phyloP scores from a whole-genome alignment of 2,797 vertebrate genomes.

The Pelochelys cantorii region DNA sequence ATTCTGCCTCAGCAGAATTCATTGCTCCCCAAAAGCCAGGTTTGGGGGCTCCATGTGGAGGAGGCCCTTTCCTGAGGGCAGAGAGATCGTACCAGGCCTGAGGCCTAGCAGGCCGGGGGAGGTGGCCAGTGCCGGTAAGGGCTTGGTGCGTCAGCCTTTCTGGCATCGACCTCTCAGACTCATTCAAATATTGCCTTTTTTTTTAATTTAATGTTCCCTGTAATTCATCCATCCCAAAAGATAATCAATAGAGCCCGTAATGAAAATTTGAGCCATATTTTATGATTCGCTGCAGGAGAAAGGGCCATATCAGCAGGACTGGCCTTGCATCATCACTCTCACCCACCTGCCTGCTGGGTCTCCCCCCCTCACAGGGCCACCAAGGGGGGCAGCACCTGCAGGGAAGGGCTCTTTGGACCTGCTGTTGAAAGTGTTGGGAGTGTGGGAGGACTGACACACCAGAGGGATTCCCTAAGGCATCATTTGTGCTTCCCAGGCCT shows the following conservation, averaged over 20 bases:
- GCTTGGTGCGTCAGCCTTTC: constrained; percentile 83
- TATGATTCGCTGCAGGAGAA: constrained; percentile 92
- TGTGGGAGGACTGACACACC: neutral
- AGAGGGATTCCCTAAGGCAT: neutral
- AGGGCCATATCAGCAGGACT: constrained; percentile 95
- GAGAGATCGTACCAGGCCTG: neutral
- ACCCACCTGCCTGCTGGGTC: constrained; percentile 14
- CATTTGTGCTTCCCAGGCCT: constrained; percentile 7
- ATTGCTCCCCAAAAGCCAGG: neutral
- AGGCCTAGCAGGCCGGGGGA: constrained; percentile 5
- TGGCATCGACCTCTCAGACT: constrained; percentile 93
- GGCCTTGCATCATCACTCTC: constrained; percentile 81
- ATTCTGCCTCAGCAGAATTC: neutral
- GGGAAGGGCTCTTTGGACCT: neutral
- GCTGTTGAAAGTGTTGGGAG: rapidly evolving
- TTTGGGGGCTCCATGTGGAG: neutral
- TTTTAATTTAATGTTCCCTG: constrained; percentile 98
- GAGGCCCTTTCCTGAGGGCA: rapidly evolving
- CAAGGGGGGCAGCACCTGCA: constrained; percentile 28
- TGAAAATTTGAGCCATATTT: constrained; percentile 99
- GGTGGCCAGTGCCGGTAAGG: constrained; percentile 52
- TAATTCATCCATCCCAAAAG: constrained; percentile 99
- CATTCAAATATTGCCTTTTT: constrained; percentile 99
- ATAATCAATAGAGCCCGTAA: constrained; percentile 99
- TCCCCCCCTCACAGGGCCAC: neutral